A percentile compares a stretch with the other conserved stretches of the same genome.
Evolutionary conservation across 2,113 vertebrate species (phyloP).

Genomic region (Anseranas semipalmata): DNA sequence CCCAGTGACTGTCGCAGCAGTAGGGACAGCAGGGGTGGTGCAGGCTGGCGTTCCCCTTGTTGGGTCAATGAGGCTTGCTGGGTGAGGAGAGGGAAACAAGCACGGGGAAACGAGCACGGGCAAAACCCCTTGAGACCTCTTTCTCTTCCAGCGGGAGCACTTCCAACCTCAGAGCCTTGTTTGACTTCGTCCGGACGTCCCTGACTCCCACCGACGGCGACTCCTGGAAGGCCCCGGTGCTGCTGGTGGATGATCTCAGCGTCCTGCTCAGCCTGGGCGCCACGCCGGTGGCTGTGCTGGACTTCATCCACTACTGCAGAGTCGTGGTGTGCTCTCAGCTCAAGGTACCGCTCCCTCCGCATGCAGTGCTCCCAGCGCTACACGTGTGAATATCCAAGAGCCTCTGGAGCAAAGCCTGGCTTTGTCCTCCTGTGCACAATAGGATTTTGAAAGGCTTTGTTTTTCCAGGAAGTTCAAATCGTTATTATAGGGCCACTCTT

Average conservation of each 20-base stretch:
- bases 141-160: conserved; percentile 63
- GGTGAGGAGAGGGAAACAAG: accelerated
- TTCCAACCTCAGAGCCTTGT: conserved; percentile 76
- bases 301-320: conserved; percentile 94
- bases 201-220: background rate
- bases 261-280: conserved; percentile 88
- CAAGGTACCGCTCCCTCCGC: conserved; percentile 72
- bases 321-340: conserved; percentile 79
- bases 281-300: conserved; percentile 72
- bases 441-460: background rate
- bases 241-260: conserved; percentile 89
- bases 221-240: conserved; percentile 77
- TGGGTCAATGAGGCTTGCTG: background rate
- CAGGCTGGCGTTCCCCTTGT: background rate
- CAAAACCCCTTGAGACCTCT: background rate
- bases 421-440: accelerated
- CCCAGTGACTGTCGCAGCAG: background rate
- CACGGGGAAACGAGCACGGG: accelerated
- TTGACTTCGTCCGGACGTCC: conserved; percentile 77
- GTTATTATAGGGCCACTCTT: accelerated
- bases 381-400: background rate
- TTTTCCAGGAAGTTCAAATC: background rate
- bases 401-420: background rate
- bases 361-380: accelerated
- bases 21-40: background rate